A percentile compares a stretch with the other conserved stretches of the same genome.
Evolutionary conservation across 1,140 invertebrate genomes (phyloP).

Genomic region (Globodera ellingtonae): DNA sequence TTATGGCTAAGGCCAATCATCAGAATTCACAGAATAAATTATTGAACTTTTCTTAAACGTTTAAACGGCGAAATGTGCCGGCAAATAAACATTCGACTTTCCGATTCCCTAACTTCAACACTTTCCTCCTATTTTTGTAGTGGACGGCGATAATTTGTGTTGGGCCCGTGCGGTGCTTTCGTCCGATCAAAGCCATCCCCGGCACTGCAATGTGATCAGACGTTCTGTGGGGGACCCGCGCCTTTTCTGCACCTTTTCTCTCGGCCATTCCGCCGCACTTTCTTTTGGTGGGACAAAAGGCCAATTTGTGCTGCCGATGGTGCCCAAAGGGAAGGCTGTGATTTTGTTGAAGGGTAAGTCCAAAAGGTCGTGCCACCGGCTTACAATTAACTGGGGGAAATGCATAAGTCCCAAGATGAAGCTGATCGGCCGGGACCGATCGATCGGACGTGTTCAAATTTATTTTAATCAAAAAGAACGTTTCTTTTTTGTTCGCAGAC

Average conservation of each 20-base stretch:
- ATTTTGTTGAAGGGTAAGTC: neutral
- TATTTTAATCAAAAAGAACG: no score
- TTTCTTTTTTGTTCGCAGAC: neutral
- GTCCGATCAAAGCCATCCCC: neutral
- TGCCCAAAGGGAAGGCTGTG: neutral
- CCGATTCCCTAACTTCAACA: neutral
- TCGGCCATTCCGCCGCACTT: neutral
- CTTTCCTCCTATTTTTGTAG: neutral
- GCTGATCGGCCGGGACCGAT: no score
- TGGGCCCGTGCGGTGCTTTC: neutral
- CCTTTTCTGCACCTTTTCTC: constrained; percentile 21
- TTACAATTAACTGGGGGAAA: no score
- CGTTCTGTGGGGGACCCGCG: constrained; percentile 4
- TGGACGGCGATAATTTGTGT: neutral
- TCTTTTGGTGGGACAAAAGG: neutral
- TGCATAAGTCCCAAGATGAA: no score
- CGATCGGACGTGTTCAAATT: no score
- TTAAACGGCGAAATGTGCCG: no score
- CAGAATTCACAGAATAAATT: neutral
- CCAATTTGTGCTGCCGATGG: neutral
- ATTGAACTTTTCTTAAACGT: neutral
- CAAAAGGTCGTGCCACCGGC: neutral
- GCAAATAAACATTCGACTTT: no score
- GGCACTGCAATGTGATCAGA: constrained; percentile 13
- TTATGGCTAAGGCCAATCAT: no score